phyloP scores from a whole-genome alignment of 1,140 invertebrate species.

The Leguminivora glycinivorella region DNA sequence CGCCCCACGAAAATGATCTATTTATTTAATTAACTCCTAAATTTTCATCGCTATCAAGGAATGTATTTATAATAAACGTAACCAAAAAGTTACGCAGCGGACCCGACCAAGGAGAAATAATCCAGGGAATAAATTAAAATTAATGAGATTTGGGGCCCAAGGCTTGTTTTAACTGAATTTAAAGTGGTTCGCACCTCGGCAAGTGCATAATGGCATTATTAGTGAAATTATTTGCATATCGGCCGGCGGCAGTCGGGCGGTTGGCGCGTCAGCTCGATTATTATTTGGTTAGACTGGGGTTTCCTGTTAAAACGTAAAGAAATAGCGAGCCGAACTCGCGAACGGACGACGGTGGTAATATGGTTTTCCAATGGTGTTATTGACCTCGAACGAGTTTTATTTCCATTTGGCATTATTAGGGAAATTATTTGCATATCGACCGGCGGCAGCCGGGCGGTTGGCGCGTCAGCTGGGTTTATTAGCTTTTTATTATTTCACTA shows the following conservation, averaged over 20 bases:
- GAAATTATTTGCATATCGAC: slow-evolving; percentile 65
- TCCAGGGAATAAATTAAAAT: slow-evolving; percentile 76
- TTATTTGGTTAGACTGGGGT: too few relatives aligned
- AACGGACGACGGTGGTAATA: too few relatives aligned
- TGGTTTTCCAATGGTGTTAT: too few relatives aligned
- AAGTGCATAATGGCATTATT: slow-evolving; percentile 74
- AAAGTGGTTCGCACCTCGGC: slow-evolving; percentile 71
- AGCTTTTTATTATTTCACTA: too few relatives aligned
- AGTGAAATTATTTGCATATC: slow-evolving; percentile 70
- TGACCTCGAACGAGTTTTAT: too few relatives aligned
- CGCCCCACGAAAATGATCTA: slow-evolving; percentile 5
- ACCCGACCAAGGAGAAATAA: slow-evolving; percentile 67
- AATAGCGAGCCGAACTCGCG: too few relatives aligned
- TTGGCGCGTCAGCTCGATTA: too few relatives aligned
- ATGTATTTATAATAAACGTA: slow-evolving; percentile 26
- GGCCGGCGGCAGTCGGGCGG: slow-evolving; percentile 36
- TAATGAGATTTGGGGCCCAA: slow-evolving; percentile 70
- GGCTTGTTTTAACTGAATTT: slow-evolving; percentile 69
- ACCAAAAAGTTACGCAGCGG: slow-evolving; percentile 44
- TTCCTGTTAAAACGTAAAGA: too few relatives aligned
- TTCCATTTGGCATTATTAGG: slow-evolving; percentile 73
- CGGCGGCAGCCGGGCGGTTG: slow-evolving; percentile 28
- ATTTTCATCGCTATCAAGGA: slow-evolving; percentile 8
- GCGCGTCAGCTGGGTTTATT: background rate
- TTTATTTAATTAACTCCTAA: slow-evolving; percentile 22